Percentiles rank a stretch among this genome's conserved stretches.
phyloP scores from a whole-genome alignment of 2,888 invertebrate species.

The Apodemia hepburni region DNA sequence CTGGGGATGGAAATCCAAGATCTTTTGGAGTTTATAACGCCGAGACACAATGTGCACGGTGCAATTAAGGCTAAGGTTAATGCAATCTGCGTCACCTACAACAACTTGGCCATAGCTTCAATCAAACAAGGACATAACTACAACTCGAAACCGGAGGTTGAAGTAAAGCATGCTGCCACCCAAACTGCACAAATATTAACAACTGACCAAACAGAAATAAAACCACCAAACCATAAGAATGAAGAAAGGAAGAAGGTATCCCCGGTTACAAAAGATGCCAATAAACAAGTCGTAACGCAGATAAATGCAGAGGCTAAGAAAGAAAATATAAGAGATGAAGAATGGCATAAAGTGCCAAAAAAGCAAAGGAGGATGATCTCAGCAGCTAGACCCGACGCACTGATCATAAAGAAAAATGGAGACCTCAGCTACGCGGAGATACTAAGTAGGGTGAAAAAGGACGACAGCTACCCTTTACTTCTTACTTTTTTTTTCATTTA shows the following conservation, averaged over 20 bases:
- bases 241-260: too few relatives aligned
- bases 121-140: background rate
- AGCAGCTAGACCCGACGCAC: background rate
- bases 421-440: background rate
- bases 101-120: background rate
- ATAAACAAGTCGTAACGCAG: too few relatives aligned
- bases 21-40: too few relatives aligned
- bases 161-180: background rate
- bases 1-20: too few relatives aligned
- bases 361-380: background rate
- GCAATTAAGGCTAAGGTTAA: too few relatives aligned
- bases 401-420: background rate
- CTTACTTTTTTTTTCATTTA: constrained; percentile 38
- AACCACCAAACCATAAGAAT: background rate
- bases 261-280: too few relatives aligned
- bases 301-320: too few relatives aligned
- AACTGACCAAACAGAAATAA: background rate
- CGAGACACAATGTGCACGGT: too few relatives aligned
- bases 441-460: too few relatives aligned
- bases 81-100: background rate
- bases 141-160: background rate
- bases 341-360: background rate
- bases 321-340: too few relatives aligned
- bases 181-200: background rate
- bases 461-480: constrained; percentile 7